phyloP scores from a whole-genome alignment of 2,797 vertebrate species.

The Myotis vivesi region DNA sequence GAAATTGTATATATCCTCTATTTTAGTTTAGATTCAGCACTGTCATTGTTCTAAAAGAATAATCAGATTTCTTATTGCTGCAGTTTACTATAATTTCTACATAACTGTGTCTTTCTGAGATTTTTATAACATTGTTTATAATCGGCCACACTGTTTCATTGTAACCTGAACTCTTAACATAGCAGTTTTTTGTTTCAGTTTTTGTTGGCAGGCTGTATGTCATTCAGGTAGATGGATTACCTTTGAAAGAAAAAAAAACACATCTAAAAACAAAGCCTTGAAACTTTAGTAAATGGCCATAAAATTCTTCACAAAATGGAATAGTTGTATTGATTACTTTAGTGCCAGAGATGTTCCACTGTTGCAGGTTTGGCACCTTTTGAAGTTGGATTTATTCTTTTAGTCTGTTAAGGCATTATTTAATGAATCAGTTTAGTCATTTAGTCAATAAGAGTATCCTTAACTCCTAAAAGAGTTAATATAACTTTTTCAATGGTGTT shows the following conservation, averaged over 20 bases:
- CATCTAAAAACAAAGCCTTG: background rate
- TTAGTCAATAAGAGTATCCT: slow-evolving; percentile 52
- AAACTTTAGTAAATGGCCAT: background rate
- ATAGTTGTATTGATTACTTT: slow-evolving; percentile 54
- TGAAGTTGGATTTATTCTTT: slow-evolving; percentile 63
- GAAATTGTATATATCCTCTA: background rate
- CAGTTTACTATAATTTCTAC: background rate
- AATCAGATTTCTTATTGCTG: background rate
- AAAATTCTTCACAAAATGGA: slow-evolving; percentile 43
- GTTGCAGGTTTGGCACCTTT: slow-evolving; percentile 27
- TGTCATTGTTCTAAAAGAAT: background rate
- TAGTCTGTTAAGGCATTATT: slow-evolving; percentile 44
- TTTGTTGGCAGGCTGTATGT: background rate
- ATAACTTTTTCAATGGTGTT: background rate
- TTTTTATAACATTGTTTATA: background rate
- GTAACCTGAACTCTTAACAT: background rate
- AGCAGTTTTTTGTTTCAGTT: background rate
- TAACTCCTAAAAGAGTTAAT: slow-evolving; percentile 48
- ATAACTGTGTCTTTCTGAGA: background rate
- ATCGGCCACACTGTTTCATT: background rate
- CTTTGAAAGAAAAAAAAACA: background rate
- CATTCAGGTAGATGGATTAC: background rate
- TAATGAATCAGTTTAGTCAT: slow-evolving; percentile 58
- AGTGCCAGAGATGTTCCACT: background rate
- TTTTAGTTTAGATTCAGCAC: background rate